Base-by-base conservation (phyloP, 2,113 vertebrate species). In the Otocyon megalotis region DNA sequence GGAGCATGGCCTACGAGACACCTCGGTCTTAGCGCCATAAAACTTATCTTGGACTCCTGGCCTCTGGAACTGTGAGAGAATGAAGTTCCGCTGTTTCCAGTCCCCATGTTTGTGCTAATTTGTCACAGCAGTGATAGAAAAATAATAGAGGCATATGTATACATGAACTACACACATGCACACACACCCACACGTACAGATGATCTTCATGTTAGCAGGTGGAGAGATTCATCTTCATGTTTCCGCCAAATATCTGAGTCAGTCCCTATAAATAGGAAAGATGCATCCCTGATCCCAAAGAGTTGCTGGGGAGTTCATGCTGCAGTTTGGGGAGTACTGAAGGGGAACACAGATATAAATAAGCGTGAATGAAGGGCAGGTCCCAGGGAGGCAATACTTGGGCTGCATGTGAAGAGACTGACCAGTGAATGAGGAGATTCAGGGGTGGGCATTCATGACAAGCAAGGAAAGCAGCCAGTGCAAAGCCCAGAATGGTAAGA, bases 1-100 rank as follows among this genome's bases (percentile, higher is more conserved):
- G 17, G 10, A 30, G 26, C 0, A 0, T 2, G 4, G 30, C 7
- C 60, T 6, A 3, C 5, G 9, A 4, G 12, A 69, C 3, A 3
- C 32, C 5, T 84, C 15, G 13, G n/a, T 16, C 60, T 89, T 56
- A 37, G 67, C 10, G 32, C 19, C 8, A 3, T 0, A n/a, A 48
- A 10, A 88, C 76, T n/a, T 8, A n/a, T 35, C 80, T 22, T 17
- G 8, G 26, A 63, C 0, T n/a, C 28, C 54, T 28, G 32, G n/a
- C 17, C 30, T 58, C 94, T 22, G 37, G 9, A 53, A 37, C 24
- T 53, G 19, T 16, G 5, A 67, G 7, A 30, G 43, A 65, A 87
- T 32, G 37, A 5, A 19, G 53, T 48, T 67, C 53, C 56, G 30
- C 80, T n/a, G 89, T 10, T n/a, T 37, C 14, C 76, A 32, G 5